phyloP scores from a whole-genome alignment of 2,888 invertebrate species.

The Cremastobaeus sp. region DNA sequence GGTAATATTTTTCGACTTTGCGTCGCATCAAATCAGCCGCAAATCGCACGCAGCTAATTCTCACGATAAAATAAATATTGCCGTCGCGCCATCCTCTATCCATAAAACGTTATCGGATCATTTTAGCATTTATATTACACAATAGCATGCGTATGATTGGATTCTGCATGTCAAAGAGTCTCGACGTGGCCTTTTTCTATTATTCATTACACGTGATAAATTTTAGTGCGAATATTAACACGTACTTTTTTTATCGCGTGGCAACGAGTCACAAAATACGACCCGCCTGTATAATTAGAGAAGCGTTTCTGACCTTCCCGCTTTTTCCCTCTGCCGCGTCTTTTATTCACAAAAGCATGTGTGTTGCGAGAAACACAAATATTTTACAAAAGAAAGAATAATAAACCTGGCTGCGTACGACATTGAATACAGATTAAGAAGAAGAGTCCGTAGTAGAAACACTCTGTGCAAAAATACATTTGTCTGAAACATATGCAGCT shows the following conservation, averaged over 20 bases:
- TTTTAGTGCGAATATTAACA: conserved; percentile 7
- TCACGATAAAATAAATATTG: conserved; percentile 46
- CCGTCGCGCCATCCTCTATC: conserved; percentile 14
- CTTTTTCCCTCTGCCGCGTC: not conserved
- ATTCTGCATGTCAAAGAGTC: conserved; percentile 40
- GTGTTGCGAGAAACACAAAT: conserved; percentile 30
- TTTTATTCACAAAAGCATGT: conserved; percentile 22
- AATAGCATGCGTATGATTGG: conserved; percentile 40
- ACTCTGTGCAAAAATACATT: conserved; percentile 40
- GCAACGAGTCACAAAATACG: conserved; percentile 4
- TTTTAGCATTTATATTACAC: conserved; percentile 49
- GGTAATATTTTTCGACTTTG: conserved; percentile 38
- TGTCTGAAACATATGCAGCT: conserved; percentile 21
- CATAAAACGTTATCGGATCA: conserved; percentile 40
- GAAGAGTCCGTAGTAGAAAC: conserved; percentile 11
- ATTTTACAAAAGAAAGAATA: conserved; percentile 29
- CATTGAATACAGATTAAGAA: conserved; percentile 50
- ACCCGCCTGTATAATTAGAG: too few relatives aligned
- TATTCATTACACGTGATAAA: conserved; percentile 21
- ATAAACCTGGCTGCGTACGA: conserved; percentile 32
- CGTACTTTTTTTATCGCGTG: conserved; percentile 1
- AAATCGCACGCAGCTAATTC: conserved; percentile 46
- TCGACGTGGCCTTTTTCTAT: not conserved
- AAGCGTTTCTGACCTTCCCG: too few relatives aligned
- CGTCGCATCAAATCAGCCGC: conserved; percentile 36